Evolutionary conservation across 1,140 invertebrate species (phyloP).

Genomic region (Hycleus phaleratus): DNA sequence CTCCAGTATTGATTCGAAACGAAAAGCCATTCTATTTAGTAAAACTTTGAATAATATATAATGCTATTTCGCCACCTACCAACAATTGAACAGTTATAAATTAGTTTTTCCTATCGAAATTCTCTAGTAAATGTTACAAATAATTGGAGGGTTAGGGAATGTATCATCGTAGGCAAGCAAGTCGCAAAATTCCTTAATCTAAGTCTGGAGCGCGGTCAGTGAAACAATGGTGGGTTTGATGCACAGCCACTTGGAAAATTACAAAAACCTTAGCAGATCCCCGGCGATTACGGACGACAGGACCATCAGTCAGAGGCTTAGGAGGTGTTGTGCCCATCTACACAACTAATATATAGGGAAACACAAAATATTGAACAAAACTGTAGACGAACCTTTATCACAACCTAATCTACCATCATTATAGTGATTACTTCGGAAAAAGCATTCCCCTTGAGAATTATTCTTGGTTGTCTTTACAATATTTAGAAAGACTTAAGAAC

Average conservation of each 20-base stretch:
- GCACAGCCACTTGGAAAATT: conserved; percentile 38
- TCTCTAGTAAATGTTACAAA: no score
- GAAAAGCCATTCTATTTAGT: no score
- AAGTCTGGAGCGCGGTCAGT: conserved; percentile 23
- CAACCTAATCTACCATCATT: no score
- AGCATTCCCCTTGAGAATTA: no score
- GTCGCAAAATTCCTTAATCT: conserved; percentile 17
- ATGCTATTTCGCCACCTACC: no score
- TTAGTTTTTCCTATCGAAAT: no score
- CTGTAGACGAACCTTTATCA: no score
- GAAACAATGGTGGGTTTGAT: conserved; percentile 30
- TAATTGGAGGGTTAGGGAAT: background rate
- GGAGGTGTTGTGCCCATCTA: conserved; percentile 24
- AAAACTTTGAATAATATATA: no score
- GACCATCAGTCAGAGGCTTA: conserved; percentile 33
- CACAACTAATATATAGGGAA: conserved; percentile 20
- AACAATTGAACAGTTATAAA: no score
- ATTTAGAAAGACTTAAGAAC: no score
- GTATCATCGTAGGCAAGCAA: conserved; percentile 10
- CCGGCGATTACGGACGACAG: conserved; percentile 32
- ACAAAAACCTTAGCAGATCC: conserved; percentile 34
- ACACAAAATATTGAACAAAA: conserved; percentile 21
- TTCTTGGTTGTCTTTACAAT: no score
- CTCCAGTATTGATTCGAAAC: background rate
- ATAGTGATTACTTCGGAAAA: no score